Percentiles rank a stretch among this genome's conserved stretches.
Evolutionary conservation across 2,113 vertebrate species (phyloP).

Genomic region (Toxotes chatareus): DNA sequence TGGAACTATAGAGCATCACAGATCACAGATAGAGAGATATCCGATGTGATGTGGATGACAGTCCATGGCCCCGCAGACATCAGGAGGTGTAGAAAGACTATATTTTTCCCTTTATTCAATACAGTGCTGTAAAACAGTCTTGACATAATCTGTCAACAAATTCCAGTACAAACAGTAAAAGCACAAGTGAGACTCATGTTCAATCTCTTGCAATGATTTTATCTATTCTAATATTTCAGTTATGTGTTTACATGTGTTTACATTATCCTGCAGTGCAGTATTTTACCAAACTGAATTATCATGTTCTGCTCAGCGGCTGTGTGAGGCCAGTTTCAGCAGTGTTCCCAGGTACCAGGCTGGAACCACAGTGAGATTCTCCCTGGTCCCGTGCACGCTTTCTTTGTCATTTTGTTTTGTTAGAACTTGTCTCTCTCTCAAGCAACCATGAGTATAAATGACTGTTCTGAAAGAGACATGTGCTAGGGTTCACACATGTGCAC

Average conservation of each 20-base stretch:
- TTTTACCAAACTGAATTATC: background rate
- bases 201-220: background rate
- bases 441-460: background rate
- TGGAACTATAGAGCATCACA: too few species aligned
- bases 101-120: too few species aligned
- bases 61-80: too few species aligned
- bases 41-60: too few species aligned
- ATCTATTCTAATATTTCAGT: background rate
- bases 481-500: constrained; percentile 7
- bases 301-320: background rate
- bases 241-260: background rate
- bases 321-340: background rate
- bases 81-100: too few species aligned
- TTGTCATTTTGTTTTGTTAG: background rate
- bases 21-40: too few species aligned
- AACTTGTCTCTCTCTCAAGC: background rate
- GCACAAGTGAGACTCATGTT: too few species aligned
- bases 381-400: background rate
- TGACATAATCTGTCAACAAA: too few species aligned
- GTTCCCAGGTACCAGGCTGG: too few species aligned
- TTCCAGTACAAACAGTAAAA: too few species aligned
- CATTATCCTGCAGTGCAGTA: background rate
- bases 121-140: too few species aligned
- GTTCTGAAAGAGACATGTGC: constrained; percentile 15
- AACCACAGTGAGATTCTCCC: background rate